These are phyloP conservation scores for Drosophila aldrichi DNA, from an alignment of 2,888 invertebrate genomes.

Conservation along the genomic window DNA sequence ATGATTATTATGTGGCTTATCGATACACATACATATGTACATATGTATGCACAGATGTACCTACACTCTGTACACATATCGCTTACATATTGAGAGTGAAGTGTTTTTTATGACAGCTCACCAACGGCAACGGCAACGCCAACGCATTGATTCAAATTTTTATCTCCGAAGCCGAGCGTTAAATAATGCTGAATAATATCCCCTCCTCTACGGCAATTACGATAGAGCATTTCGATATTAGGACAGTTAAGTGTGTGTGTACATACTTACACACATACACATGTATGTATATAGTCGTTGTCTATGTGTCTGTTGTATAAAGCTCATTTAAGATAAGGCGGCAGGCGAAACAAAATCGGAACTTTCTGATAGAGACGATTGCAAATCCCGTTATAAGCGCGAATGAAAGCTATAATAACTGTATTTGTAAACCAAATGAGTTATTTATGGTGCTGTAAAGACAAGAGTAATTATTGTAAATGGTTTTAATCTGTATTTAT, in stretches of 20 bases:
- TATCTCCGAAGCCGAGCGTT: slow-evolving; percentile 30
- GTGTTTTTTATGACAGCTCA: slow-evolving; percentile 16
- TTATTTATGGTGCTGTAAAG: neutral
- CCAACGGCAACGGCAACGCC: slow-evolving; percentile 34
- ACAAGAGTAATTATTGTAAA: no score
- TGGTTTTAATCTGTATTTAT: no score
- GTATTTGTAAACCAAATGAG: neutral
- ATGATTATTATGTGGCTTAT: slow-evolving; percentile 44
- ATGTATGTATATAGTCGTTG: neutral
- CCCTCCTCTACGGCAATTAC: slow-evolving; percentile 29
- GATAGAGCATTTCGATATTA: slow-evolving; percentile 35
- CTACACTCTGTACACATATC: slow-evolving; percentile 7
- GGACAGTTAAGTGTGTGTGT: slow-evolving; percentile 19
- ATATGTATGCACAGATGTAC: slow-evolving; percentile 9
- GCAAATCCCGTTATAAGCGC: neutral
- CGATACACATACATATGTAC: slow-evolving; percentile 2
- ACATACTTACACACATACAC: no score
- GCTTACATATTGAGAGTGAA: slow-evolving; percentile 11
- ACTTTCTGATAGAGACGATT: neutral
- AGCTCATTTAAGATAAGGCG: slow-evolving; percentile 4
- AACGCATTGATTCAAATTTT: slow-evolving; percentile 45
- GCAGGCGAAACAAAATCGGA: neutral
- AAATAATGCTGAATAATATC: slow-evolving; percentile 30
- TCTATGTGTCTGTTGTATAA: neutral
- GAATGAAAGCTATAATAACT: neutral